Base-by-base conservation (phyloP, 37 sponge, comb jelly and placozoan genomes). In the Crambe crambe region DNA sequence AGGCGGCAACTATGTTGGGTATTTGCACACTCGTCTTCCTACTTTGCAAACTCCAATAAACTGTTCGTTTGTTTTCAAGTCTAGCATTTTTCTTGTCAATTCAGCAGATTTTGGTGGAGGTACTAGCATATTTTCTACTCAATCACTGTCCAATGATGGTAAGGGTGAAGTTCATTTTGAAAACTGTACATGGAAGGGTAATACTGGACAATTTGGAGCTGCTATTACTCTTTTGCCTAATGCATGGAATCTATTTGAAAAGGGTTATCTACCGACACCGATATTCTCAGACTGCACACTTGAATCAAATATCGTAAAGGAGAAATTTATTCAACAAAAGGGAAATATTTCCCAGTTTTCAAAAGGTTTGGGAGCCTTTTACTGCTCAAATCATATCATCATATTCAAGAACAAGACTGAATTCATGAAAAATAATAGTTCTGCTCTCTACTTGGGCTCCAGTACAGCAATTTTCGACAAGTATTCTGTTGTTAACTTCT, bases 51-150 rank as follows among this genome's bases (percentile, higher is more conserved):
- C 44, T 22, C 72, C 44, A 40, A 2, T 2, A 41, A 71, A 71
- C n/a, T 42, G 42, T 10, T 27, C 43, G 42, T 10, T 71, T n/a
- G 3, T 44, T 10, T 71, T 71, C 44, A 6, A 21, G 22, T 1
- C 3, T 29, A 42, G 72, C 44, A 41, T 1, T 12, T 71, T 71
- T 27, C 39, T 22, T 3, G 42, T n/a, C 12, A 71, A 71, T 10
- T 22, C n/a, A 6, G 72, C 72, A 2, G 2, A 41, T 2, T n/a
- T n/a, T n/a, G n/a, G n/a, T n/a, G n/a, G n/a, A n/a, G n/a, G n/a
- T n/a, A n/a, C n/a, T n/a, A n/a, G 2, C 22, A 29, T 71, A 42
- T 71, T 22, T 38, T 71, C 72, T 3, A 71, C 43, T 71, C 72
- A 41, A 40, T 10, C 8, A 3, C 2, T 3, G 2, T 27, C 2